A percentile compares a stretch with the other conserved stretches of the same genome.
Evolutionary conservation across 23 tunicate genomes (phyloP).

Genomic region (Clavelina lepadiformis): DNA sequence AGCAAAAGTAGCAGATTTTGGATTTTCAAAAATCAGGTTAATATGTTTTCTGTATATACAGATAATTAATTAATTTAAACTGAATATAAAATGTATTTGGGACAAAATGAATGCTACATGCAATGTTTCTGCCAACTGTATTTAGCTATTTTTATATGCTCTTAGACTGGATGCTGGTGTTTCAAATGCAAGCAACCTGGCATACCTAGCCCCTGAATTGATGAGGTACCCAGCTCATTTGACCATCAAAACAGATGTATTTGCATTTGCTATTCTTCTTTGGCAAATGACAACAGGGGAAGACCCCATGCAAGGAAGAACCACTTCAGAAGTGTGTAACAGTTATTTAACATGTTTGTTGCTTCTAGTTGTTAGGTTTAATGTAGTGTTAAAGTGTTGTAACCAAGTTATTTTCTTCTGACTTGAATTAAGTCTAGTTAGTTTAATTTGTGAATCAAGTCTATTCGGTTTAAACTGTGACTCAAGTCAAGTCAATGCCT

Average conservation of each 20-base stretch:
- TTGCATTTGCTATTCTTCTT: slow-evolving; percentile 63
- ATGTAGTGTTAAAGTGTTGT: too few relatives aligned
- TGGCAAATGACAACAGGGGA: slow-evolving; percentile 73
- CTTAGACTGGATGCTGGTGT: slow-evolving; percentile 45
- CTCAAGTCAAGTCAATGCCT: too few relatives aligned
- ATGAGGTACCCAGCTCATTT: slow-evolving; percentile 64
- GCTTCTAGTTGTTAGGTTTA: background rate
- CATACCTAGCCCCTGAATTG: slow-evolving; percentile 86
- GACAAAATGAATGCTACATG: background rate
- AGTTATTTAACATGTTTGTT: too few relatives aligned
- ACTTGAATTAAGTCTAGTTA: too few relatives aligned
- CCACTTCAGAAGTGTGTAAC: slow-evolving; percentile 39
- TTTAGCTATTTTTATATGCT: background rate
- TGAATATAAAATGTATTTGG: background rate
- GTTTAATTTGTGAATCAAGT: too few relatives aligned
- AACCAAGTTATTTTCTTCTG: too few relatives aligned
- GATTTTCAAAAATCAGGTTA: slow-evolving; percentile 86
- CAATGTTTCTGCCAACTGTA: background rate
- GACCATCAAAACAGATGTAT: slow-evolving; percentile 83
- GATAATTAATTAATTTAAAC: background rate
- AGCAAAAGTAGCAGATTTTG: slow-evolving; percentile 86
- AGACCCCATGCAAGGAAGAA: slow-evolving; percentile 25
- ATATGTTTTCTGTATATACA: background rate
- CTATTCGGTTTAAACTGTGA: too few relatives aligned
- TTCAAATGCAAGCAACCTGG: slow-evolving; percentile 29